phyloP scores from a whole-genome alignment of 2,888 invertebrate species.

The Hydroisotoma schaefferi region DNA sequence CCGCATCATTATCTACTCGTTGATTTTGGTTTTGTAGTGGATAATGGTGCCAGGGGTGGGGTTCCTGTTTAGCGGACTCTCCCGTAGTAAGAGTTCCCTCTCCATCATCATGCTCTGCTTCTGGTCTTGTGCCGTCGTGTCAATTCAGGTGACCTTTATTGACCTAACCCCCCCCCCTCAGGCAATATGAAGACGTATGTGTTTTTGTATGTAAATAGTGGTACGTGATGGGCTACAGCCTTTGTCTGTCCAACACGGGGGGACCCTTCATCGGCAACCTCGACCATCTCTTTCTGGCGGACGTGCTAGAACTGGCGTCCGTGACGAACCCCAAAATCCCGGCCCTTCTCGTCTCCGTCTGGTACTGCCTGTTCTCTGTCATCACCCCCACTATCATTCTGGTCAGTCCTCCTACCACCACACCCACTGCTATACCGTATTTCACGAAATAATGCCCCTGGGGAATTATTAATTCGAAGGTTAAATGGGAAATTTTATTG shows the following conservation, averaged over 20 bases:
- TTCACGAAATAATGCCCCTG: too few relatives aligned
- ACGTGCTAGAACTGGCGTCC: constrained; percentile 33
- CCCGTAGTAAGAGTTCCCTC: constrained; percentile 41
- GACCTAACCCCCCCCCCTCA: background rate
- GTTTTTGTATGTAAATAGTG: constrained; percentile 26
- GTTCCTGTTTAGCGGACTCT: constrained; percentile 44
- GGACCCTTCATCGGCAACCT: constrained; percentile 29
- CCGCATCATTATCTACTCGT: too few relatives aligned
- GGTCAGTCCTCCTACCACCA: too few relatives aligned
- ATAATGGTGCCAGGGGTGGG: constrained; percentile 39
- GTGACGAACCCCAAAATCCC: constrained; percentile 38
- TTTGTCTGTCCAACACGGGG: constrained; percentile 37
- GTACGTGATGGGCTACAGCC: constrained; percentile 38
- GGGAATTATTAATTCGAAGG: too few relatives aligned
- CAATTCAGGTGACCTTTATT: constrained; percentile 40
- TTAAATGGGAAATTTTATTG: too few relatives aligned
- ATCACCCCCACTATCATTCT: constrained; percentile 47
- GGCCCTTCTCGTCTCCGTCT: constrained; percentile 40
- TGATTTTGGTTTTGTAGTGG: too few relatives aligned
- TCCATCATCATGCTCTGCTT: constrained; percentile 43
- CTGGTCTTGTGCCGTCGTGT: constrained; percentile 44
- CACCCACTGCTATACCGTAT: too few relatives aligned
- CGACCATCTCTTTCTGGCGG: constrained; percentile 23
- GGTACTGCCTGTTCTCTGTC: constrained; percentile 46
- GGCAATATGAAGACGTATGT: background rate